Evolutionary conservation across 2,113 vertebrate genomes (phyloP).

Genomic region (Sakesphorus luctuosus): DNA sequence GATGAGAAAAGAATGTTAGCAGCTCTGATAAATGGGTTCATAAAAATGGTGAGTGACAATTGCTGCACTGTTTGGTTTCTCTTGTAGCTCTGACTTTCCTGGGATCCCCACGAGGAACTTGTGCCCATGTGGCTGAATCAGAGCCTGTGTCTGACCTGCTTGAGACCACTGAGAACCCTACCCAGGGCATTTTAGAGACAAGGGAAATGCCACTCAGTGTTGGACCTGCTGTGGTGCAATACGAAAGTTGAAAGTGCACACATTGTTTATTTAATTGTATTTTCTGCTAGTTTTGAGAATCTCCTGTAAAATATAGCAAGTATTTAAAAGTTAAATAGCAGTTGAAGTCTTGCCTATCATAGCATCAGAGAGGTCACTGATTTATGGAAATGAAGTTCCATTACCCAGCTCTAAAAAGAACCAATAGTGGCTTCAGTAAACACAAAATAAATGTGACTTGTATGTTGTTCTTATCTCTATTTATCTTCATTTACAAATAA

Average conservation of each 20-base stretch:
- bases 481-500: not conserved
- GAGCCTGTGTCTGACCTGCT: not conserved
- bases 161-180: not conserved
- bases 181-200: not conserved
- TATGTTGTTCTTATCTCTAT: not conserved
- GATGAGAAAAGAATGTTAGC: slow-evolving; percentile 92
- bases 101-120: not conserved
- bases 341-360: not conserved
- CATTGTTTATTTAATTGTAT: not conserved
- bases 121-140: not conserved
- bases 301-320: not conserved
- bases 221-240: not conserved
- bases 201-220: not conserved
- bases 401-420: not conserved
- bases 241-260: not conserved
- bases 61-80: not conserved
- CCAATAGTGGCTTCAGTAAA: not conserved
- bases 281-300: not conserved
- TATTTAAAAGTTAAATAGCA: not conserved
- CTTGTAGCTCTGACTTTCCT: not conserved
- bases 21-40: slow-evolving; percentile 92
- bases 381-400: not conserved
- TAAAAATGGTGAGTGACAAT: slow-evolving; percentile 88
- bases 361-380: not conserved
- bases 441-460: not conserved